A percentile compares a stretch with the other conserved stretches of the same genome.
Conservation (phyloP, 2,888 invertebrate genomes). For the Furcula furcula region DNA sequence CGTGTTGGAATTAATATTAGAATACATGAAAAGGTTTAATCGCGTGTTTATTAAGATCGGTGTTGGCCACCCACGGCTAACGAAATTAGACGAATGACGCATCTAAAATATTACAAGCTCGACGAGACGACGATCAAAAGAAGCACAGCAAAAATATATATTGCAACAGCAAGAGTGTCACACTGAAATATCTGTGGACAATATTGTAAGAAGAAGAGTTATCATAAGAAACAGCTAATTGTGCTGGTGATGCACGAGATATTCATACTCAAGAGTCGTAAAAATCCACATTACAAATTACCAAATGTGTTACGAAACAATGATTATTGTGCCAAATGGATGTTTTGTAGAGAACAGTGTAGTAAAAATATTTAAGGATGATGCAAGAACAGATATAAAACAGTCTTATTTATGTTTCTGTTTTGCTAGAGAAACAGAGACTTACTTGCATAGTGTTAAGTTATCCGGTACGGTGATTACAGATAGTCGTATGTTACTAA, state of each 20-base stretch:
- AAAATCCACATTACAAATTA: constrained; percentile 1
- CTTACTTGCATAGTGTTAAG: no score
- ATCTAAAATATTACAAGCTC: constrained; percentile 22
- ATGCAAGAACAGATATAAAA: neutral
- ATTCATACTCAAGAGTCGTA: constrained; percentile 6
- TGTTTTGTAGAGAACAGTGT: constrained; percentile 13
- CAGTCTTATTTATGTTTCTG: no score
- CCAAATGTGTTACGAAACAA: constrained; percentile 2
- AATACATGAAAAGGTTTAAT: constrained; percentile 36
- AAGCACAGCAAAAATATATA: constrained; percentile 4
- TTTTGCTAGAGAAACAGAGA: no score
- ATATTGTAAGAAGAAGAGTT: neutral
- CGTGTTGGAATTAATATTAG: constrained; percentile 20
- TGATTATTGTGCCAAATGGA: constrained; percentile 1
- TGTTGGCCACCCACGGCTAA: constrained; percentile 52
- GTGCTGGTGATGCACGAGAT: constrained; percentile 1
- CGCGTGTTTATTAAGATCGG: constrained; percentile 35
- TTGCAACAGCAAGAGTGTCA: constrained; percentile 6
- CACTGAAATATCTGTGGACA: neutral
- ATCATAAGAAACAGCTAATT: constrained; percentile 11
- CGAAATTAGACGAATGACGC: constrained; percentile 57
- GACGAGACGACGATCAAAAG: constrained; percentile 7
- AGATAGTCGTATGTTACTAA: no score
- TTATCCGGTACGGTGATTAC: no score
- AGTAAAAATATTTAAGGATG: neutral